phyloP scores from a whole-genome alignment of 2,113 vertebrate genomes.

The Morone chrysops region DNA sequence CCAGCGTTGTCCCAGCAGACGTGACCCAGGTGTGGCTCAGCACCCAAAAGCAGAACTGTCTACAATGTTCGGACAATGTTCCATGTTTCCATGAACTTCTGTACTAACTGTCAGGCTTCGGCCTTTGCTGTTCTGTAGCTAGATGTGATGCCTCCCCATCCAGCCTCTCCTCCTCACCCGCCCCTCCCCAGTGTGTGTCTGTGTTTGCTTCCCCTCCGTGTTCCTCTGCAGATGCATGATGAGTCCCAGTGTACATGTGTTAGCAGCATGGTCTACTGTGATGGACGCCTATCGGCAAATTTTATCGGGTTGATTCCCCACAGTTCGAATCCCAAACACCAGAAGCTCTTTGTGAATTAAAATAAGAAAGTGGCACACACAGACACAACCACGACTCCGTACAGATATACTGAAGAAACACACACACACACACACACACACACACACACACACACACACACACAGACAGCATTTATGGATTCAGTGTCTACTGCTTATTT shows the following conservation, averaged over 20 bases:
- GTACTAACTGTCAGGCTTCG: slow-evolving; percentile 70
- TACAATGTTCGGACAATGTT: slow-evolving; percentile 64
- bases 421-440: slow-evolving; percentile 16
- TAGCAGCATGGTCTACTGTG: slow-evolving; percentile 81
- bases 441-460: slow-evolving; percentile 19
- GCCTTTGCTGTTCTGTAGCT: slow-evolving; percentile 78
- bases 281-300: slow-evolving; percentile 53
- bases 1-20: slow-evolving; percentile 19
- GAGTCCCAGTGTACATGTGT: slow-evolving; percentile 53
- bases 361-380: slow-evolving; percentile 19
- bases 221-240: slow-evolving; percentile 76
- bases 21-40: slow-evolving; percentile 43
- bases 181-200: slow-evolving; percentile 37
- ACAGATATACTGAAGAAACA: neutral
- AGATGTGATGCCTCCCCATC: slow-evolving; percentile 60
- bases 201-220: slow-evolving; percentile 57
- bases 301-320: slow-evolving; percentile 32
- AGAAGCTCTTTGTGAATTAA: slow-evolving; percentile 34
- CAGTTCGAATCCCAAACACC: slow-evolving; percentile 24
- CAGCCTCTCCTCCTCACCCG: neutral
- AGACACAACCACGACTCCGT: slow-evolving; percentile 5
- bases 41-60: slow-evolving; percentile 54
- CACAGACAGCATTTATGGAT: neutral
- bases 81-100: slow-evolving; percentile 72
- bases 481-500: slow-evolving; percentile 28